Evolutionary conservation across 2,797 vertebrate genomes (phyloP).

Genomic region (Eulemur mongoz): DNA sequence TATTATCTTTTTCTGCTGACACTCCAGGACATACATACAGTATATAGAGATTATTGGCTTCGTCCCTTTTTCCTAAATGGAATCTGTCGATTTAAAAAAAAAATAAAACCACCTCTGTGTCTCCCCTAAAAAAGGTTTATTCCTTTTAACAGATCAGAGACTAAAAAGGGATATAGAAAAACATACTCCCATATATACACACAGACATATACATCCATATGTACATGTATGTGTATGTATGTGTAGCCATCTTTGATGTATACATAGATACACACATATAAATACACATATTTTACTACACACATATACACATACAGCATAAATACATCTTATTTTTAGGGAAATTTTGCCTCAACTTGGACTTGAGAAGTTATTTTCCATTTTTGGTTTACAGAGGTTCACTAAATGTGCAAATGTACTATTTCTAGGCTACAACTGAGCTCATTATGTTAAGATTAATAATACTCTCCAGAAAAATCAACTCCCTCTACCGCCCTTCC

Average conservation of each 20-base stretch:
- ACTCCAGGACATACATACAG: conserved; percentile 46
- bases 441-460: conserved; percentile 32
- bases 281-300: neutral
- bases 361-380: neutral
- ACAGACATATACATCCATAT: neutral
- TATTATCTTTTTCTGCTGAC: conserved; percentile 69
- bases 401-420: neutral
- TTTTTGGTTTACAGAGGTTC: neutral
- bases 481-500: neutral
- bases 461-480: conserved; percentile 18
- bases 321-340: neutral
- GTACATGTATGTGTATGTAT: too few relatives aligned
- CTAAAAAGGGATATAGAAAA: neutral
- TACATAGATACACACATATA: neutral
- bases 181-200: neutral
- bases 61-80: conserved; percentile 9
- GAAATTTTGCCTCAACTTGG: neutral
- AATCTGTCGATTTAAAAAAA: conserved; percentile 13
- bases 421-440: neutral
- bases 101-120: neutral
- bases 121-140: neutral
- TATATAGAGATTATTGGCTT: conserved; percentile 54
- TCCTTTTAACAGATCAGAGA: conserved; percentile 37
- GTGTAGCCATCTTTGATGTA: neutral
- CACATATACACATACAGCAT: neutral